Evolutionary conservation across 2,888 invertebrate genomes (phyloP).

Genomic region (Automeris io): DNA sequence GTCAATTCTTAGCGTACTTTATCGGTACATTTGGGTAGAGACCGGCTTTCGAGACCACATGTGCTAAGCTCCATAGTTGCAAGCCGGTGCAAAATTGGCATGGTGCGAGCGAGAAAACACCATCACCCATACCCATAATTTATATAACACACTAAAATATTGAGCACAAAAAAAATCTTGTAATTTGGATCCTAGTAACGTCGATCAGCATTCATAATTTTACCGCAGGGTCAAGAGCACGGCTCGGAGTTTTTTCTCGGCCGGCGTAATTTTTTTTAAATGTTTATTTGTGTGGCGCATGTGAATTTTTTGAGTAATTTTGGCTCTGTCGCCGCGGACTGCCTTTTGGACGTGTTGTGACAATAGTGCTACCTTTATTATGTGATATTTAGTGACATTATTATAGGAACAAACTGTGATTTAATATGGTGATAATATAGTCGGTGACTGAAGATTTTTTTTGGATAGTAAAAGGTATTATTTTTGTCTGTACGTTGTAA

Average conservation of each 20-base stretch:
- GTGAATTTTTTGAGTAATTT: slow-evolving; percentile 68
- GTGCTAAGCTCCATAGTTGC: slow-evolving; percentile 48
- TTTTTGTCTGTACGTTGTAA: slow-evolving; percentile 33
- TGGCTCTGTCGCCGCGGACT: slow-evolving; percentile 62
- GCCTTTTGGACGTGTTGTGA: slow-evolving; percentile 76
- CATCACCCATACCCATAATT: slow-evolving; percentile 57
- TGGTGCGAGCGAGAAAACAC: slow-evolving; percentile 55
- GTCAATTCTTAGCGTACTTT: slow-evolving; percentile 34
- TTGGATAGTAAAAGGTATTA: slow-evolving; percentile 63
- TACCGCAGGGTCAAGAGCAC: slow-evolving; percentile 73
- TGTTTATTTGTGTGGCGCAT: slow-evolving; percentile 65
- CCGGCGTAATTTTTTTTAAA: slow-evolving; percentile 54
- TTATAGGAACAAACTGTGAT: slow-evolving; percentile 75
- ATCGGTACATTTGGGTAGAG: slow-evolving; percentile 33
- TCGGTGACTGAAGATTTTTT: slow-evolving; percentile 63
- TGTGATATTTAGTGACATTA: slow-evolving; percentile 75
- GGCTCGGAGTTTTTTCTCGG: slow-evolving; percentile 50
- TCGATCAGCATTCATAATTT: slow-evolving; percentile 72
- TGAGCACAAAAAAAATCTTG: slow-evolving; percentile 71
- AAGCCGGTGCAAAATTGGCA: slow-evolving; percentile 55
- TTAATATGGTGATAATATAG: slow-evolving; percentile 72
- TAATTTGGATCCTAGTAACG: slow-evolving; percentile 74
- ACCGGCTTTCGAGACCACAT: slow-evolving; percentile 65
- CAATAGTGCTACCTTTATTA: slow-evolving; percentile 70
- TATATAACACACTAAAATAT: slow-evolving; percentile 73